Base-by-base conservation (phyloP, 1,140 invertebrate species). In the Heliconius eleuchia region DNA sequence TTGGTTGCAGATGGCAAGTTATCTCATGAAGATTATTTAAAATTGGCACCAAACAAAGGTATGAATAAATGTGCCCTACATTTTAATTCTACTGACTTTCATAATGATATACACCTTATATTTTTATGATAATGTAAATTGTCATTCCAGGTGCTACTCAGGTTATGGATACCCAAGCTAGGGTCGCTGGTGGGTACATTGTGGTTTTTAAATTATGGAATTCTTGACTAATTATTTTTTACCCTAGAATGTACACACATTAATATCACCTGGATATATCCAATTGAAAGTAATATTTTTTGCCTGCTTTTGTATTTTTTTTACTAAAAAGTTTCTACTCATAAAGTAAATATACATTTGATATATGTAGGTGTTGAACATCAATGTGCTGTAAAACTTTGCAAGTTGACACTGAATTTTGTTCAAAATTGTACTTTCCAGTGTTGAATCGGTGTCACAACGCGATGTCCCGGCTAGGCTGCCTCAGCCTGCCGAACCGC, bases 31-130 rank as follows among this genome's bases (percentile, higher is more conserved):
- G 92, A 94, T 83, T 94, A 92, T 82, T 81, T 93, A 73, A 94
- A 94, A 78, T 85, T 94, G 39, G 87, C 90, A 66, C 92, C 92
- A 77, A 93, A 88, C 78, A 94, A 92, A 89, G 90, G 92, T 94
- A 89, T 77, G 34, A 34, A 46, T 74, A 39, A 4, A 60, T 30
- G 30, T 16, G n/a, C 60, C 8, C 18, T 42, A 72, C 66, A 66
- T n/a, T 16, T 30, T 27, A 66, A 27, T 66, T 66, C 8, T 23
- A 23, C 8, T 23, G n/a, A 9, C 55, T 11, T n/a, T 30, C 60
- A 13, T 0, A 30, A 30, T 27, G 11, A 30, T 13, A 27, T 66
- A 66, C 60, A 66, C 27, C 30, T 16, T 66, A 23, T 46, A 16
- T 46, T 46, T 16, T 66, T 66, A 66, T 66, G 60, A 30, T 16